Conservation (phyloP, 2,888 invertebrate genomes). For the Melinopterus prodromus region DNA sequence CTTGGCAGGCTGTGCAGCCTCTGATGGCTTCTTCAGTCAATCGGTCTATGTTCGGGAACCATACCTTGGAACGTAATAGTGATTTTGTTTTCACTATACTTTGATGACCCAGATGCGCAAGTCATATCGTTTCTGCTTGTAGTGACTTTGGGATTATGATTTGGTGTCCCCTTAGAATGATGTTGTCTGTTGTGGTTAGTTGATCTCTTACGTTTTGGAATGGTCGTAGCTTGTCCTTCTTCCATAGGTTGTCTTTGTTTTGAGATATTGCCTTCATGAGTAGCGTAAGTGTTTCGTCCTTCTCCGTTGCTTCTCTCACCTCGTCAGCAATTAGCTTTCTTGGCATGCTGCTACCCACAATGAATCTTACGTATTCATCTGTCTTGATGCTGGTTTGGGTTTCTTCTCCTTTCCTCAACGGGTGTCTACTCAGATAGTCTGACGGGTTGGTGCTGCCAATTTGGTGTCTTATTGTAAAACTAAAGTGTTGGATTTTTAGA, state of each 20-base stretch:
- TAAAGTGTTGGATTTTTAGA: constrained; percentile 27
- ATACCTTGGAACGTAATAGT: constrained; percentile 38
- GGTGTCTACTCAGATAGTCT: no score
- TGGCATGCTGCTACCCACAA: no score
- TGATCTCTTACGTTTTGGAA: constrained; percentile 10
- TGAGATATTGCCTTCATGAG: no score
- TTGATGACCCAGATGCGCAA: constrained; percentile 30
- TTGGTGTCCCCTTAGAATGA: constrained; percentile 12
- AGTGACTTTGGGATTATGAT: constrained; percentile 16
- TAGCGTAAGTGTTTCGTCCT: no score
- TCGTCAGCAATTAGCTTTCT: no score
- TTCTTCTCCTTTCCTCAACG: no score
- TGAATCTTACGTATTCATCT: no score
- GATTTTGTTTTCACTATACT: constrained; percentile 19
- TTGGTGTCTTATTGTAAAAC: constrained; percentile 26
- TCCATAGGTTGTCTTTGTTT: no score
- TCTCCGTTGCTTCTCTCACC: no score
- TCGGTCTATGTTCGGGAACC: constrained; percentile 38
- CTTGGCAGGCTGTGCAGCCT: constrained; percentile 19
- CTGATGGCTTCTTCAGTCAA: constrained; percentile 15
- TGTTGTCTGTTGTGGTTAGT: not conserved
- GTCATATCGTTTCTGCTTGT: constrained; percentile 13
- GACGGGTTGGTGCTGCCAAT: constrained; percentile 16
- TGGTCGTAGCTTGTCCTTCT: not conserved
- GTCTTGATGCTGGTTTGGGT: no score